Evolutionary conservation across 2,113 vertebrate species (phyloP).

Genomic region (Semicossyphus pulcher): DNA sequence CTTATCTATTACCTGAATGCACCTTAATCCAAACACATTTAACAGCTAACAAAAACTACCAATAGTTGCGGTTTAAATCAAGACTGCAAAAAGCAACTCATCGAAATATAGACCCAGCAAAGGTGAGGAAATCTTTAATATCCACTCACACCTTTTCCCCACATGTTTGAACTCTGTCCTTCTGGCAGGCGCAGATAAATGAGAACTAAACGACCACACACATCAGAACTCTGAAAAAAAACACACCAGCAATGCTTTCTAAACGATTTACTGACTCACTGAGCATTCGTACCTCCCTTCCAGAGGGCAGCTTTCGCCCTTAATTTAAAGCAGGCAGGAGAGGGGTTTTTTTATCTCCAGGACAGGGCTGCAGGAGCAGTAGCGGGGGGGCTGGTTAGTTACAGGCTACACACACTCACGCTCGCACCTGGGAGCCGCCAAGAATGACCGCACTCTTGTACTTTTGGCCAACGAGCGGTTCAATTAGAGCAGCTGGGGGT

Average conservation of each 20-base stretch:
- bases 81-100: neutral
- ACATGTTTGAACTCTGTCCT: neutral
- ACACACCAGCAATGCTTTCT: neutral
- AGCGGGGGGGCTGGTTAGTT: slow-evolving; percentile 37
- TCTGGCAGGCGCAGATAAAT: slow-evolving; percentile 3
- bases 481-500: slow-evolving; percentile 65
- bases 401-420: slow-evolving; percentile 19
- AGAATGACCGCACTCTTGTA: slow-evolving; percentile 44
- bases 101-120: slow-evolving; percentile 1
- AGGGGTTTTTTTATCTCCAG: slow-evolving; percentile 32
- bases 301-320: slow-evolving; percentile 7
- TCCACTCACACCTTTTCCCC: neutral
- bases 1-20: neutral
- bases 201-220: neutral
- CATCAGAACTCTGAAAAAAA: slow-evolving; percentile 3
- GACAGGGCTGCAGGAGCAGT: slow-evolving; percentile 15
- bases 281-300: neutral
- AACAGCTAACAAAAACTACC: neutral
- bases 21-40: neutral
- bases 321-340: slow-evolving; percentile 24
- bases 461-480: slow-evolving; percentile 42
- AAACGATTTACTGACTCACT: slow-evolving; percentile 32
- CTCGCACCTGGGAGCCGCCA: slow-evolving; percentile 48
- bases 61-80: neutral
- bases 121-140: neutral